phyloP scores from a whole-genome alignment of 2,888 invertebrate species.

The Chymomyza fuscimana region DNA sequence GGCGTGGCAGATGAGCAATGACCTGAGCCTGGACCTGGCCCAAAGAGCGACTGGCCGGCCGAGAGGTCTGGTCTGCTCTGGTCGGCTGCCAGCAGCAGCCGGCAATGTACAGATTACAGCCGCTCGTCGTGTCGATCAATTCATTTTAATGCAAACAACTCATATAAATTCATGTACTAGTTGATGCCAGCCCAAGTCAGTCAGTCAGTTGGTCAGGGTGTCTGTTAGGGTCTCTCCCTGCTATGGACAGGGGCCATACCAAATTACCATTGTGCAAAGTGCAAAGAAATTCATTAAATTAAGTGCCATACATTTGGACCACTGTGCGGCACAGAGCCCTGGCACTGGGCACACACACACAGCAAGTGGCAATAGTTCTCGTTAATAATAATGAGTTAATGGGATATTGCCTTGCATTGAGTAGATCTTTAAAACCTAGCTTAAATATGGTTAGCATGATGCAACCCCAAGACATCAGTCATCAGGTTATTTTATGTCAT shows the following conservation, averaged over 20 bases:
- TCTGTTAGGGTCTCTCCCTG: neutral
- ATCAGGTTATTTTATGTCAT: neutral
- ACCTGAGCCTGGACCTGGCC: slow-evolving; percentile 41
- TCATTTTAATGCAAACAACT: slow-evolving; percentile 72
- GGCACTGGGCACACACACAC: neutral
- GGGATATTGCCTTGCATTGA: neutral
- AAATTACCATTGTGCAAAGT: slow-evolving; percentile 62
- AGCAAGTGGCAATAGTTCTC: slow-evolving; percentile 6
- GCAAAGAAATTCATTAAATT: slow-evolving; percentile 73
- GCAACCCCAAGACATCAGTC: neutral
- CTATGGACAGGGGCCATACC: slow-evolving; percentile 28
- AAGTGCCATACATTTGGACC: slow-evolving; percentile 73
- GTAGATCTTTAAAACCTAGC: neutral
- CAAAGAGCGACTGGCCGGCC: too few species aligned
- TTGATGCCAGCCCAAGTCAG: slow-evolving; percentile 43
- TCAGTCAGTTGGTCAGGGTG: slow-evolving; percentile 36
- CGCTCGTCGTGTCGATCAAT: slow-evolving; percentile 69
- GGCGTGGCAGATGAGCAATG: slow-evolving; percentile 73
- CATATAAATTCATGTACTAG: slow-evolving; percentile 70
- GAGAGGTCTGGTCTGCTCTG: neutral
- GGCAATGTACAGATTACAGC: slow-evolving; percentile 14
- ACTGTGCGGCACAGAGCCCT: slow-evolving; percentile 48
- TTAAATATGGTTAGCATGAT: neutral
- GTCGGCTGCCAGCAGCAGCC: neutral
- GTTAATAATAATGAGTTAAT: neutral